Base-by-base conservation (phyloP, 1,140 invertebrate species). In the Heterodera schachtii region DNA sequence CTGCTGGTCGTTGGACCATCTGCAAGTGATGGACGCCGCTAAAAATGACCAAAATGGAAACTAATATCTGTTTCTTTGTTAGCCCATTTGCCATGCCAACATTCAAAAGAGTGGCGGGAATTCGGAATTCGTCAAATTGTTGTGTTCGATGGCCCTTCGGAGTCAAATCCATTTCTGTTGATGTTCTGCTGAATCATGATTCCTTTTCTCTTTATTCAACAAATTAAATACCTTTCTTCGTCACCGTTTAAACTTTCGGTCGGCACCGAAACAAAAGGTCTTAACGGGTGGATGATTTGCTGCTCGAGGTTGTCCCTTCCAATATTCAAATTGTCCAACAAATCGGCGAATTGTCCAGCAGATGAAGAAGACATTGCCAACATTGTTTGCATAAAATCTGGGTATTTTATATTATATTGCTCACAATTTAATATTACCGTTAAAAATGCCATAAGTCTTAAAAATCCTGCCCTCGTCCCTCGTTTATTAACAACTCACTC, bases 121-220 rank as follows among this genome's bases (percentile, higher is more conserved):
- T 78, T 46, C 66, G 52, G 49, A 78, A 78, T 46, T 78, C 77
- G 21, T 78, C 77, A 46, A 69, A 78, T 6, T 71, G 69, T n/a
- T 71, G 2, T 7, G 9, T 21, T 19, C 16, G 57, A 9, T 13
- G 57, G 16, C 57, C 57, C 57, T 71, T 71, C 43, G 69, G 21
- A 11, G 21, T 71, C 11, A 19, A 11, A 0, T 71, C 69, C 1
- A 11, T 46, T 43, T 71, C 69, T 11, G 69, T 16, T 41, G 19
- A 41, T 5, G 44, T 41, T 31, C 41, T 71, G 11, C 69, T 71
- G 21, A 71, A 71, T 41, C 9, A 6, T 41, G 8, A 41, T 8
- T 43, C 8, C 5, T 41, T 71, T 71, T 9, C 31, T 31, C 31
- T 31, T 69, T n/a, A 43, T 21, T 69, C 0, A 1, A 3, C n/a